Evolutionary conservation across 2,113 vertebrate species (phyloP), one percentile per base, ranked within the genome.

Genomic region (Eulemur macaco): DNA sequence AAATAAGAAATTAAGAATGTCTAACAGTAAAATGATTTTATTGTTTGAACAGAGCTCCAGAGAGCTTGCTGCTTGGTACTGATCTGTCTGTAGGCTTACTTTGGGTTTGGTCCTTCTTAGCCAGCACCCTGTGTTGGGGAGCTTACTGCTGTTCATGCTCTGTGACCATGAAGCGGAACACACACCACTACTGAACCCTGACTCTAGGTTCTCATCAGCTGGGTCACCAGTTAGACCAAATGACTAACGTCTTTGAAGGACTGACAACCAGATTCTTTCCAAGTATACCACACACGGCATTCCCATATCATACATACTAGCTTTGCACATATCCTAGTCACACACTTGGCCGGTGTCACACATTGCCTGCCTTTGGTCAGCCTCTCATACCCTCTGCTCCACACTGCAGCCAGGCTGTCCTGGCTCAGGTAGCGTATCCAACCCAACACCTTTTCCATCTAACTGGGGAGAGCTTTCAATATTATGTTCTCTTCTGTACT

Each of bases 211-310:
- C 52, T 94, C 25, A 47, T 39, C 27, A 17, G 3, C 63, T 60
- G 84, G 95, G 71, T 94, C 94, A 94, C 76, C 27, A 80, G 50
- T 27, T 77, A 91, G 54, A 77, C n/a, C 52, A 63, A 50, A 77
- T 37, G 78, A 71, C 45, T n/a, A 10, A 10, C 37, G 73, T 37
- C 89, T 86, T 29, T 92, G 69, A 91, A 92, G 89, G 74, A 21
- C 2, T n/a, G 77, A 81, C 69, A 45, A 9, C 64, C 37, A 69
- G 12, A 63, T 58, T 76, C 52, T 87, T 91, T 89, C 18, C 71
- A 63, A 12, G 11, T 37, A 63, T 9, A 71, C 73, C 73, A 88
- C 71, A 45, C 60, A 50, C 12, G 39, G 52, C 76, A 76, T 76
- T 76, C n/a, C 54, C 63, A 50, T 1, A 37, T 77, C 14, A 20